Evolutionary conservation across 2,797 vertebrate species (phyloP), one percentile per base, ranked within the genome.

Genomic region (Propithecus deckenii): DNA sequence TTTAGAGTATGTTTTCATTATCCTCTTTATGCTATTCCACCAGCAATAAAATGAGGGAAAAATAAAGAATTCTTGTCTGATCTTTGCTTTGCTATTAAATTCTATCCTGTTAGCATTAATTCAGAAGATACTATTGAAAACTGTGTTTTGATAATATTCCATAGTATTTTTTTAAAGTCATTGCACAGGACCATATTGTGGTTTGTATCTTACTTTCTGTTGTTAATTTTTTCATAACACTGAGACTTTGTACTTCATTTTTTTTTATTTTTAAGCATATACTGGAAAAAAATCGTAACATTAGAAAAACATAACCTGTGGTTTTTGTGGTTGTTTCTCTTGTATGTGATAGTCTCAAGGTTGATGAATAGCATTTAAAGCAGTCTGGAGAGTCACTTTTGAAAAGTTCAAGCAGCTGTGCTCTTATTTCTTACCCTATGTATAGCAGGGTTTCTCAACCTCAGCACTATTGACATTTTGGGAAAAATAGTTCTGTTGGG

Each of bases 41-140:
- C 43, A 75, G 38, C 50, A 90, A 7, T 80, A 57, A 93, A 87
- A 94, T 91, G 69, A 86, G 50, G 61, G 14, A 35, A 4, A 30
- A 22, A 55, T 17, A 72, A 63, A 59, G 7, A 25, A 59, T 69
- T 85, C 23, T 12, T 75, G 13, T 65, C 41, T 85, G 48, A 55
- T 91, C 59, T 90, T 92, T 43, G 17, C 71, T 89, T 94, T 48
- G 22, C 57, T 5, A 71, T 83, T 91, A 78, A 93, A 72, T 93
- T 94, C 35, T 93, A 0, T 72, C 17, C 79, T 86, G 38, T 72
- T 96, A 43, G 15, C 57, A 69, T 93, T 80, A 59, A 85, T 65
- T 96, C n/a, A 55, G 67, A 97, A 81, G 52, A 75, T 84, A 63
- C 32, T 61, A 55, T n/a, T 84, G 88, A 52, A 81, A 94, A 74